Percentiles rank a stretch among this genome's conserved stretches.
phyloP scores from a whole-genome alignment of 2,113 vertebrate species.

The Hepsetus odoe region DNA sequence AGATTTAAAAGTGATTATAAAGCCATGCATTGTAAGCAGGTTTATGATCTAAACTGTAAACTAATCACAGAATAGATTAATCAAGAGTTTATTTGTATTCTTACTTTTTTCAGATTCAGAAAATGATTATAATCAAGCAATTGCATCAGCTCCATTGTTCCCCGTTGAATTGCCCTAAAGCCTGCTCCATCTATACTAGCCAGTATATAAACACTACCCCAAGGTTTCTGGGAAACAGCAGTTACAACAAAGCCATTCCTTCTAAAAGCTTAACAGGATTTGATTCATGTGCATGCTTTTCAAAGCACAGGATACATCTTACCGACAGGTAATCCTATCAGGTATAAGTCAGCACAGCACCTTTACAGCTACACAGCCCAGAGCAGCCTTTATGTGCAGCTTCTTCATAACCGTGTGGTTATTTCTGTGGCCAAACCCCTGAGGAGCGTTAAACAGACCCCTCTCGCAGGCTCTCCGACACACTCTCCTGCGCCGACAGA shows the following conservation, averaged over 20 bases:
- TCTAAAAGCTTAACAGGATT: neutral
- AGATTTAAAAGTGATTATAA: too few relatives aligned
- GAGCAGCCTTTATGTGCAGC: neutral
- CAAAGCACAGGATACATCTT: neutral
- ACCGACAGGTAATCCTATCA: neutral
- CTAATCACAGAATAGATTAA: too few relatives aligned
- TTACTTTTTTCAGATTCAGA: too few relatives aligned
- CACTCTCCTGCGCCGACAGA: constrained; percentile 55
- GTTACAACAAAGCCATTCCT: neutral
- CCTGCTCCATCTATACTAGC: neutral
- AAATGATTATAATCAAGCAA: too few relatives aligned
- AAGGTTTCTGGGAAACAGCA: neutral
- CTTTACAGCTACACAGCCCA: neutral
- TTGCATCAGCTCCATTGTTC: too few relatives aligned
- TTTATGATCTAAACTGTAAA: too few relatives aligned
- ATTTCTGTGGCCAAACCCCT: constrained; percentile 11
- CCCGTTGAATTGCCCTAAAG: too few relatives aligned
- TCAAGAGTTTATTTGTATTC: too few relatives aligned
- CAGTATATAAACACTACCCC: neutral
- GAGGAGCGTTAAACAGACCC: constrained; percentile 18
- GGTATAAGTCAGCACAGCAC: neutral
- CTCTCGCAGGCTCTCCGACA: neutral
- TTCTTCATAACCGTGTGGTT: constrained; percentile 4
- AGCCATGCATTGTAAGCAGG: too few relatives aligned
- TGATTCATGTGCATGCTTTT: neutral